phyloP scores from a whole-genome alignment of 2,113 vertebrate genomes.

The Ophiodon elongatus region DNA sequence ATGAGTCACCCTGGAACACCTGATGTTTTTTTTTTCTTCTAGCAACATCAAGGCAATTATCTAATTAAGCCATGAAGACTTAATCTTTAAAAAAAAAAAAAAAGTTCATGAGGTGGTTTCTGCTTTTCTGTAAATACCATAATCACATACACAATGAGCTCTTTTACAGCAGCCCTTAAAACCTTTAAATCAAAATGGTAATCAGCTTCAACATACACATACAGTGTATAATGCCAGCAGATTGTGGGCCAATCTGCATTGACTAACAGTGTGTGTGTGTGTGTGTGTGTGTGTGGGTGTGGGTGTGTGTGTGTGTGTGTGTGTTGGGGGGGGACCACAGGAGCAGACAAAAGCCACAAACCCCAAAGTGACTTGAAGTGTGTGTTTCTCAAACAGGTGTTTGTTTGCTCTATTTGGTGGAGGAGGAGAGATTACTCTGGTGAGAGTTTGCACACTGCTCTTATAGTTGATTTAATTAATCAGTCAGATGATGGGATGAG shows the following conservation, averaged over 20 bases:
- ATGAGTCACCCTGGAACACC: slow-evolving; percentile 34
- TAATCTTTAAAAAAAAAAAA: slow-evolving; percentile 24
- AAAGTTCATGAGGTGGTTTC: slow-evolving; percentile 29
- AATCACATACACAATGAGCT: slow-evolving; percentile 70
- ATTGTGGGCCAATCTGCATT: slow-evolving; percentile 35
- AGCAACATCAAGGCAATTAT: slow-evolving; percentile 46
- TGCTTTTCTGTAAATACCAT: slow-evolving; percentile 40
- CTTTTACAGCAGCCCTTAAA: slow-evolving; percentile 61
- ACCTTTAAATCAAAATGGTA: slow-evolving; percentile 58
- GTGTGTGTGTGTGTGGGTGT: too few relatives aligned
- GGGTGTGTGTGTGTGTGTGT: neutral
- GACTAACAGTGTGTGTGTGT: slow-evolving; percentile 12
- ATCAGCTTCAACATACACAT: slow-evolving; percentile 39
- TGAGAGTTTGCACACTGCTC: slow-evolving; percentile 35
- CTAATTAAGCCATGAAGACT: slow-evolving; percentile 26
- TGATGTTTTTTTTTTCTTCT: slow-evolving; percentile 10
- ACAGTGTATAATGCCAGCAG: slow-evolving; percentile 18
- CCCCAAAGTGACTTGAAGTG: slow-evolving; percentile 18
- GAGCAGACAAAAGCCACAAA: slow-evolving; percentile 17
- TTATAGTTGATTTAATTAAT: neutral
- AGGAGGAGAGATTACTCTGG: slow-evolving; percentile 51
- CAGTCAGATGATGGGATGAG: slow-evolving; percentile 59
- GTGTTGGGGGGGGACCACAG: slow-evolving; percentile 15
- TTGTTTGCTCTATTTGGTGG: slow-evolving; percentile 44
- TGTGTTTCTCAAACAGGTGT: slow-evolving; percentile 50